Percentiles rank a stretch among this genome's conserved stretches.
phyloP scores from a whole-genome alignment of 2,113 vertebrate genomes.

The Oxygymnocypris stewartii region DNA sequence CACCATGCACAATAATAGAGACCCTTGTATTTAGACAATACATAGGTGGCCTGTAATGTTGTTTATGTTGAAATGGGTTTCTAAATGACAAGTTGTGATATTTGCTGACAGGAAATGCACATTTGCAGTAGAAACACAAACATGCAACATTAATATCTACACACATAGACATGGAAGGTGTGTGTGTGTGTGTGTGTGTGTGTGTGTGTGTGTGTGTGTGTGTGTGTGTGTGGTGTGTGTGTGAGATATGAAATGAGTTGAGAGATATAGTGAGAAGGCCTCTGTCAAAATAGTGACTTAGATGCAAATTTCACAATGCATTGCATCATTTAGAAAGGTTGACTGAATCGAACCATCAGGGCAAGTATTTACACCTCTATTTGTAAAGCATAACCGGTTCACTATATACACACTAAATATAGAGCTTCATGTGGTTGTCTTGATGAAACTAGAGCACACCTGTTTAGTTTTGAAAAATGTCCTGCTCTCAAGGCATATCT shows the following conservation, averaged over 20 bases:
- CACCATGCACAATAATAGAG: not conserved
- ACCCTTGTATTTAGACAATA: not conserved
- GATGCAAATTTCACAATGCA: not conserved
- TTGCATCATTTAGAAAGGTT: not conserved
- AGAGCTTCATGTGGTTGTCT: not conserved
- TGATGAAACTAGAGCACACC: constrained; percentile 19
- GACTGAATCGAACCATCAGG: not conserved
- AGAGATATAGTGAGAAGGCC: not conserved
- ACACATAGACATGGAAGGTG: constrained; percentile 1
- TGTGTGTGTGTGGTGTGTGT: not conserved
- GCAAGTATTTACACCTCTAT: not conserved
- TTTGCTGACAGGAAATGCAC: constrained; percentile 17
- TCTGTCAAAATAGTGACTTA: not conserved
- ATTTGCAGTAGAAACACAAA: constrained; percentile 26
- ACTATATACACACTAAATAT: not conserved
- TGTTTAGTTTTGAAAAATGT: constrained; percentile 13
- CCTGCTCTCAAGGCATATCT: constrained; percentile 2
- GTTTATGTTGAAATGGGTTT: not conserved
- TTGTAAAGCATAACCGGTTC: not conserved
- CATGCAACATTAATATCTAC: constrained; percentile 45
- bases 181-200: not conserved
- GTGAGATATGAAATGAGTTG: not conserved
- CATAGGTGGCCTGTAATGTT: constrained; percentile 10
- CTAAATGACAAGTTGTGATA: constrained; percentile 44
- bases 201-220: not conserved